phyloP scores from a whole-genome alignment of 1,140 invertebrate species.

The Hyphantria cunea region DNA sequence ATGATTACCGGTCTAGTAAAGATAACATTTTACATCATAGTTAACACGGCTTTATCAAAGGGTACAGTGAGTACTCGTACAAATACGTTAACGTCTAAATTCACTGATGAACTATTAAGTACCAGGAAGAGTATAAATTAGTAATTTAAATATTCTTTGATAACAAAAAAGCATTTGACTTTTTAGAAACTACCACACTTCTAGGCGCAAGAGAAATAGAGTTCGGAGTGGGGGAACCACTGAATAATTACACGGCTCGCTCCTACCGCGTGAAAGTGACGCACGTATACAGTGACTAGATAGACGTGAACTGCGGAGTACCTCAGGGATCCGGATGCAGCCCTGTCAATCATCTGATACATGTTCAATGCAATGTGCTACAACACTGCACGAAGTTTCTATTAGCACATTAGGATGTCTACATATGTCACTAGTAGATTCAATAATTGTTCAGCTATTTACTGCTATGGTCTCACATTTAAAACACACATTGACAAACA shows the following conservation, averaged over 20 bases:
- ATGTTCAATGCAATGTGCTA: constrained; percentile 6
- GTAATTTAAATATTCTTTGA: constrained; percentile 15
- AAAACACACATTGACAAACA: no score
- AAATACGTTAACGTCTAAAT: neutral
- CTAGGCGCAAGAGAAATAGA: constrained; percentile 31
- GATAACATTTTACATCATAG: neutral
- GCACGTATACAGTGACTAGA: constrained; percentile 1
- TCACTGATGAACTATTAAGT: neutral
- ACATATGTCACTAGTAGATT: neutral
- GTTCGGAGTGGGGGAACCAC: constrained; percentile 24
- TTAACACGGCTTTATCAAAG: neutral
- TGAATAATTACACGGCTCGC: constrained; percentile 22
- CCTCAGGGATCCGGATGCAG: constrained; percentile 33
- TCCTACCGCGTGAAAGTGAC: constrained; percentile 25
- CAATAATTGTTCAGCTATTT: no score
- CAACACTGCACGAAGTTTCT: neutral
- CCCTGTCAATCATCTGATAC: constrained; percentile 29
- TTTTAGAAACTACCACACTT: constrained; percentile 21
- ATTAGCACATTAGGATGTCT: neutral
- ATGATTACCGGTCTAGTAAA: neutral
- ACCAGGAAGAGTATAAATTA: constrained; percentile 9
- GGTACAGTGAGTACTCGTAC: no score
- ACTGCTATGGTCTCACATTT: no score
- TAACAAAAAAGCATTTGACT: constrained; percentile 33
- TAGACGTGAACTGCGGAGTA: constrained; percentile 19